These are phyloP conservation scores for Hassar affinis DNA, from an alignment of 2,113 vertebrate genomes.

Conservation along the genomic window DNA sequence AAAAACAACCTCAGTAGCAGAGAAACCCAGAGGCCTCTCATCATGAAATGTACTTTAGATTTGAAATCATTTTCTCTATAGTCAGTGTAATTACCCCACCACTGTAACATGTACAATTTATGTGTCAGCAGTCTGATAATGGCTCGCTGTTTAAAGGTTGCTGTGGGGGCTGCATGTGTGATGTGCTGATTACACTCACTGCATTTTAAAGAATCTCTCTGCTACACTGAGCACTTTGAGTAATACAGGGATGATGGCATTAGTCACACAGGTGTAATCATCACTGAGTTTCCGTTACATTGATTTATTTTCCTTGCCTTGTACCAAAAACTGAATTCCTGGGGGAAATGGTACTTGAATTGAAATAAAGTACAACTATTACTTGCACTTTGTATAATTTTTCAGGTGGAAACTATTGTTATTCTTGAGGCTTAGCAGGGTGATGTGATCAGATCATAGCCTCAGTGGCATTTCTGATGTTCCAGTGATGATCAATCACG, in stretches of 20 bases:
- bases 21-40: conserved; percentile 8
- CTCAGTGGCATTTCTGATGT: conserved; percentile 72
- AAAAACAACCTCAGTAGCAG: not conserved
- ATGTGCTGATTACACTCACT: not conserved
- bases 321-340: not conserved
- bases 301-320: conserved; percentile 17
- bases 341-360: not conserved
- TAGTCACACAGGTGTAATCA: conserved; percentile 36
- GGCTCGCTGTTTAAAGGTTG: conserved; percentile 30
- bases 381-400: not conserved
- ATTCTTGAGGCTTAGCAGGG: conserved; percentile 82
- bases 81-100: conserved; percentile 48
- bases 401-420: conserved; percentile 85
- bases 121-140: conserved; percentile 50
- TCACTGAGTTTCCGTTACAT: conserved; percentile 30
- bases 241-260: conserved; percentile 7
- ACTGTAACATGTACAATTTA: conserved; percentile 50
- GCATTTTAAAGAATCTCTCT: conserved; percentile 43
- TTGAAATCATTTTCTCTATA: conserved; percentile 35
- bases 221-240: not conserved
- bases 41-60: conserved; percentile 22
- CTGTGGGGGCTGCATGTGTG: conserved; percentile 6
- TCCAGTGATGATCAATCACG: no score
- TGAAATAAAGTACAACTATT: not conserved
- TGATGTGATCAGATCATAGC: conserved; percentile 94